Conservation (phyloP, 2,797 vertebrate genomes). For the Syngnathus rostellatus region DNA sequence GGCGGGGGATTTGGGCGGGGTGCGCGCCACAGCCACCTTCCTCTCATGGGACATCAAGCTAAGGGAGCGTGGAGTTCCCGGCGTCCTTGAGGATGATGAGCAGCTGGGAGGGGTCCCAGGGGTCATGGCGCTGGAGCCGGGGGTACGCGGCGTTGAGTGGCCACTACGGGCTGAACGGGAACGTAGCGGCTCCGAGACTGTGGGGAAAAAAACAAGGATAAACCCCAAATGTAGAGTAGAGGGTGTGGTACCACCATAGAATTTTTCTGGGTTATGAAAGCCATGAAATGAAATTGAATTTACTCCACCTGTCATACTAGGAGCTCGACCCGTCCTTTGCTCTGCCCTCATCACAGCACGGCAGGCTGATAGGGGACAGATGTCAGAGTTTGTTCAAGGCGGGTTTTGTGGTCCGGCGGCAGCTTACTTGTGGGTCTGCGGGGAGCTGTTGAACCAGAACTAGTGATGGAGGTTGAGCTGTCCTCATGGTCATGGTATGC, state of each 20-base stretch:
- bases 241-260: background rate
- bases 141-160: conserved; percentile 89
- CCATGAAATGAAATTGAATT: background rate
- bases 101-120: conserved; percentile 94
- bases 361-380: conserved; percentile 54
- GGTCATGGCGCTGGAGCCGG: conserved; percentile 89
- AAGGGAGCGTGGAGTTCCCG: conserved; percentile 87
- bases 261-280: no score
- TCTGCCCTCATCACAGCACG: conserved; percentile 70
- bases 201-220: background rate
- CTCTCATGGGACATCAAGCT: conserved; percentile 89
- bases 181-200: conserved; percentile 82
- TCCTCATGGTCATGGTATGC: conserved; percentile 83
- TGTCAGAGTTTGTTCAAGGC: no score
- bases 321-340: conserved; percentile 69
- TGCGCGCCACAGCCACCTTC: conserved; percentile 89
- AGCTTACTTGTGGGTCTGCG: conserved; percentile 87
- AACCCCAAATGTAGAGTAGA: background rate
- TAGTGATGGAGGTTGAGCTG: conserved; percentile 82
- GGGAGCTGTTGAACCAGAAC: conserved; percentile 73
- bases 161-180: conserved; percentile 92
- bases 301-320: conserved; percentile 69
- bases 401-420: background rate
- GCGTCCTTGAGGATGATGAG: conserved; percentile 86
- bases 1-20: conserved; percentile 94